Base-by-base conservation (phyloP, 2,797 vertebrate species). In the Halcyon smyrnensis region DNA sequence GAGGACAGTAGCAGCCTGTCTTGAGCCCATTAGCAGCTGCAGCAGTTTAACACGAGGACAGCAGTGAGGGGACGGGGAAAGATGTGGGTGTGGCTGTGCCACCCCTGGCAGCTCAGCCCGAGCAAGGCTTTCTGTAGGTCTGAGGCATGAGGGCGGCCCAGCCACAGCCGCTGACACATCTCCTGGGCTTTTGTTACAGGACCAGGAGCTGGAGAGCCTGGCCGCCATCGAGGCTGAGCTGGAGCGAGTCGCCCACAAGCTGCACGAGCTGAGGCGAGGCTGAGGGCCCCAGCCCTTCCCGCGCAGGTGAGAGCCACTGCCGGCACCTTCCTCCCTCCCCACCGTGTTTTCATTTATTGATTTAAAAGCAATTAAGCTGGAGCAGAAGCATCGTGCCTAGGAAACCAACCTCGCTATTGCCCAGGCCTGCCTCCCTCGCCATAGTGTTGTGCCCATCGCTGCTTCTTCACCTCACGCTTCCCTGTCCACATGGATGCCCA, bases 181-280 rank as follows among this genome's bases (percentile, higher is more conserved):
- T 30, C 18, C 53, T 0, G 80, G 50, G 27, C 57, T 96, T 84
- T 60, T 39, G 10, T 95, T 96, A 48, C 90, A 98, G 98, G 98
- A 98, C 78, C 98, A 98, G 93, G 99, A 99, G 95, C 98, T 99
- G 90, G 99, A 99, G 95, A 99, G 99, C 87, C 98, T 99, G 96
- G 99, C 99, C 0, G 98, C 99, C 96, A 99, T 99, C 3, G 99
- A 99, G 98, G 99, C 99, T 0, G 99, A 99, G 97, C 98, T 99
- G 46, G 99, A 99, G 95, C 99, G 98, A 3, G 98, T 99, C 21
- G 99, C 99, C 78, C 98, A 98, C 96, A 99, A 99, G 97, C 98
- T 99, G 81, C 99, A 99, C 1, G 97, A 98, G 43, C 97, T 99
- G 95, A 98, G 98, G 85, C 98, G 95, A 84, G 98, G 98, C 89